These are phyloP conservation scores for Grallaria varia DNA, from an alignment of 2,113 vertebrate genomes.

Conservation along the genomic window DNA sequence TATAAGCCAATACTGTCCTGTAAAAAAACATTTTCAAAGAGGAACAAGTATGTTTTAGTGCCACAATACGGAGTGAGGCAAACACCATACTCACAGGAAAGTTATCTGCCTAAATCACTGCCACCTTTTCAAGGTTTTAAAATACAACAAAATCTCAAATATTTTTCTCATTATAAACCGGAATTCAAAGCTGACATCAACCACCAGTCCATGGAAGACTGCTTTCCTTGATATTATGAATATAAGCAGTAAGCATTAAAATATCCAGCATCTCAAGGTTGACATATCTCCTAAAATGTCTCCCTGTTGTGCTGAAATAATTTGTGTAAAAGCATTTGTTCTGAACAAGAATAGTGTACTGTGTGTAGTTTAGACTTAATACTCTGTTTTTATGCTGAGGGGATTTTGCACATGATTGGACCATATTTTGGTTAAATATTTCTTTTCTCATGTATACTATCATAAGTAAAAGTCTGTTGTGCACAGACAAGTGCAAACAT, in stretches of 20 bases:
- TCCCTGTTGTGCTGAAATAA: not conserved
- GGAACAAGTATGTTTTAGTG: not conserved
- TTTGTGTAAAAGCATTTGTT: not conserved
- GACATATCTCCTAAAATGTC: not conserved
- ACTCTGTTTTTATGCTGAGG: not conserved
- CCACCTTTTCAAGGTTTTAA: not conserved
- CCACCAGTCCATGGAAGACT: not conserved
- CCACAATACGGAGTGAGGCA: not conserved
- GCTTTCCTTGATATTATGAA: not conserved
- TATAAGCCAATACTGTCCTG: not conserved
- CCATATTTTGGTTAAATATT: not conserved
- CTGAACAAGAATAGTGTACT: not conserved
- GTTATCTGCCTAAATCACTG: not conserved
- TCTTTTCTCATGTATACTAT: not conserved
- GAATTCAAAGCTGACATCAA: not conserved
- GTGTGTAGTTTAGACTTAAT: not conserved
- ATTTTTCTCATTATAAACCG: not conserved
- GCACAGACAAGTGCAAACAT: not conserved
- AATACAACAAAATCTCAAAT: not conserved
- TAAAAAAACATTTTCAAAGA: not conserved
- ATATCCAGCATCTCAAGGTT: not conserved
- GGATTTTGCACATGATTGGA: not conserved
- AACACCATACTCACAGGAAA: not conserved
- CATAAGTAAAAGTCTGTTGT: not conserved
- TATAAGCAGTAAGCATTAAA: not conserved